Evolutionary conservation across 2,113 vertebrate genomes (phyloP), one percentile per base, ranked within the genome.

Genomic region (Elephantulus edwardii): DNA sequence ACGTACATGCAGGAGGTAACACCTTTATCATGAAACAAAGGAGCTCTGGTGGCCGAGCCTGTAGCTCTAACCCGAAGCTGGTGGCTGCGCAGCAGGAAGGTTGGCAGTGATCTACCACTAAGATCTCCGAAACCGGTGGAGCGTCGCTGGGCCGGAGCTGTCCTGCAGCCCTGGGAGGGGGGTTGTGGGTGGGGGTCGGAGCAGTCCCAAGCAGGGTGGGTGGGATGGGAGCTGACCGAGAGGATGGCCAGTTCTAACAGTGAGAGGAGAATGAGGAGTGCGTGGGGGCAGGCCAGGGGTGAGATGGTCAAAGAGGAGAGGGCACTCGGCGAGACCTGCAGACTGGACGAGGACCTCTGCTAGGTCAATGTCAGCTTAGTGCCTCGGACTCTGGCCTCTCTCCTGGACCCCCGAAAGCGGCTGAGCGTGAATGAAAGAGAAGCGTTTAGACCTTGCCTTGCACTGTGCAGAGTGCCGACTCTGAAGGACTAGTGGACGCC

Each of bases 131-230:
- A n/a, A n/a, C n/a, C n/a, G n/a, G n/a, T n/a, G n/a, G n/a, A n/a
- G n/a, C n/a, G n/a, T n/a, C n/a, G n/a, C n/a, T n/a, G n/a, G n/a
- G n/a, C n/a, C n/a, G n/a, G n/a, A n/a, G n/a, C n/a, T n/a, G n/a
- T n/a, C n/a, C n/a, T n/a, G n/a, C n/a, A n/a, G n/a, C n/a, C n/a
- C n/a, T n/a, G n/a, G n/a, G n/a, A n/a, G n/a, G n/a, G n/a, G n/a
- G n/a, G n/a, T n/a, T n/a, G n/a, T n/a, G n/a, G n/a, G n/a, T n/a
- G n/a, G n/a, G n/a, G n/a, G n/a, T n/a, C n/a, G n/a, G n/a, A n/a
- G n/a, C n/a, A n/a, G n/a, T n/a, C n/a, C n/a, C n/a, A n/a, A 70
- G 68, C 38, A 8, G 6, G 3, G 19, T 1, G 0, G 17, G 35
- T 46, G n/a, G 48, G 30, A 50, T 56, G 28, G 44, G 52, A 71